Conservation (phyloP, 2,113 vertebrate species). For the Gorsachius goisagi region DNA sequence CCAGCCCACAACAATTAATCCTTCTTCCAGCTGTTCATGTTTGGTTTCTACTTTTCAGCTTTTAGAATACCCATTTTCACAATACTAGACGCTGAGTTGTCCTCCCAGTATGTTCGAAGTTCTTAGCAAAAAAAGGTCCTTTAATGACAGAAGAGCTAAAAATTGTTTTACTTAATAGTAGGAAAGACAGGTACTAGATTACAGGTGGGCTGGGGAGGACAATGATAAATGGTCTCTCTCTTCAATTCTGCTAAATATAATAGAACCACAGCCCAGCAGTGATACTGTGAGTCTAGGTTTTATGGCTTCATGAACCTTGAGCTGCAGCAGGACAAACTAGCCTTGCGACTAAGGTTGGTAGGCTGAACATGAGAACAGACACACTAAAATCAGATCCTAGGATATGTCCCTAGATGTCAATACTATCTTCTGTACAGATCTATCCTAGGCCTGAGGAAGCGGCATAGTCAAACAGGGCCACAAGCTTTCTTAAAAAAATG, state of each 20-base stretch:
- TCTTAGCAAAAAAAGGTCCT: neutral
- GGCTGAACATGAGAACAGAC: neutral
- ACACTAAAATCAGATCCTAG: neutral
- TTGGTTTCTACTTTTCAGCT: neutral
- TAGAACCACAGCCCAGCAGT: neutral
- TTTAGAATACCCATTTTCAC: neutral
- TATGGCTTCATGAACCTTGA: neutral
- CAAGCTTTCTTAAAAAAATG: neutral
- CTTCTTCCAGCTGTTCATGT: neutral
- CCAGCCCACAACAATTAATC: neutral
- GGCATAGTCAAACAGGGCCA: neutral
- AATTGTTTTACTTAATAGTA: neutral
- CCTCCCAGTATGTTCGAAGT: neutral
- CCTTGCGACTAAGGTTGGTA: neutral
- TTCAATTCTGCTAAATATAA: neutral
- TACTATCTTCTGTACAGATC: neutral
- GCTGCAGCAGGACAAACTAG: neutral
- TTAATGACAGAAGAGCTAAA: neutral
- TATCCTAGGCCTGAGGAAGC: neutral
- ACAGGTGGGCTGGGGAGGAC: neutral
- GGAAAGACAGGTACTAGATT: neutral
- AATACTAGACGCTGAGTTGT: neutral
- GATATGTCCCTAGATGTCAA: neutral
- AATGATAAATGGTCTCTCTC: neutral
- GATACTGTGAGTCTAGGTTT: neutral